Evolutionary conservation across 2,113 vertebrate genomes (phyloP).

Genomic region (Solenodon paradoxus): DNA sequence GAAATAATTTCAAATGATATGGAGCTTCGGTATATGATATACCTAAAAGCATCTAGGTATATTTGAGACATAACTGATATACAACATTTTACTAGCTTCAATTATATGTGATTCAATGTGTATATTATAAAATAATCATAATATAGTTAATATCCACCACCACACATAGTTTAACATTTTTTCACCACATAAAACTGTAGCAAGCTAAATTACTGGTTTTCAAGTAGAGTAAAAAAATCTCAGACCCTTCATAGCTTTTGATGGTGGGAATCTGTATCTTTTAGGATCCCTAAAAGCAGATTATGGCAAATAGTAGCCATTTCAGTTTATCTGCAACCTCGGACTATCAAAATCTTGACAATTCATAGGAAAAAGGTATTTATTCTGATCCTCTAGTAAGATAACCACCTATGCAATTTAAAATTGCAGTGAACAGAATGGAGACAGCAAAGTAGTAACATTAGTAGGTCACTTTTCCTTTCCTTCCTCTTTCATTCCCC

Average conservation of each 20-base stretch:
- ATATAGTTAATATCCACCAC: not conserved
- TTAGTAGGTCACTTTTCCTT: not conserved
- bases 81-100: not conserved
- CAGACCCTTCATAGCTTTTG: not conserved
- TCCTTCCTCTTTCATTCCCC: not conserved
- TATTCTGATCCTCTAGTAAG: not conserved
- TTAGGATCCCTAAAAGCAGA: not conserved
- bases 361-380: not conserved
- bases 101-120: not conserved
- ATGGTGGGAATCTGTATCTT: not conserved
- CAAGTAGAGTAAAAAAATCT: not conserved
- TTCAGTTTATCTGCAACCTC: not conserved
- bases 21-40: not conserved
- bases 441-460: slow-evolving; percentile 3
- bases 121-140: not conserved
- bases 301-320: not conserved
- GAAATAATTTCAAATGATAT: not conserved
- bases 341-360: not conserved
- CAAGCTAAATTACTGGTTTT: not conserved
- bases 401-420: not conserved
- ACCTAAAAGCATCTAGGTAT: not conserved
- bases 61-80: not conserved
- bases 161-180: not conserved
- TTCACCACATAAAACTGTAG: not conserved
- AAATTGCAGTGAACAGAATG: not conserved